Evolutionary conservation across 2,888 invertebrate species (phyloP), one percentile per base, ranked within the genome.

Genomic region (Phania funesta): DNA sequence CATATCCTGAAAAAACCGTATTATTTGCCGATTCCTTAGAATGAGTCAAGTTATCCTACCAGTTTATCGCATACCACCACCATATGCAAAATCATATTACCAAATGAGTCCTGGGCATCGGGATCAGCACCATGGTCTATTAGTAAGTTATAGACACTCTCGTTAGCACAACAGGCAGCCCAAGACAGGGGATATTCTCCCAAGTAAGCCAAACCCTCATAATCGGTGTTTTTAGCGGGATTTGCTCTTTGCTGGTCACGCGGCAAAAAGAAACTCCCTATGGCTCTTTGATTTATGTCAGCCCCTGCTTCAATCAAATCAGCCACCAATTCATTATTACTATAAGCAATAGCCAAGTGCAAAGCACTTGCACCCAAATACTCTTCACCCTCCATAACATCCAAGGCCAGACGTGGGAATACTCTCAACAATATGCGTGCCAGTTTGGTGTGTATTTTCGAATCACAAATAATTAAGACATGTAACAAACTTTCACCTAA

Each of bases 41-140:
- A 3, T 18, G 11, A 22, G 9, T 41, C 1, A 9, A 6, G 0
- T 24, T 44, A 32, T 88, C 92, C 91, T 91, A 98, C 98, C 93
- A 98, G 92, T 91, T 99, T 98, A 92, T 99, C 98, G 89, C 97
- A 96, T 80, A 99, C 98, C 44, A 99, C 99, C 41, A 99, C 98
- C 98, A 99, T 99, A 90, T 99, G 99, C n/a, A 99, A 93, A 84
- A 99, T 97, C 94, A 98, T 99, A 90, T 99, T 99, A 11, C 99
- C 99, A 88, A 98, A 99, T 0, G 96, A 94, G 90, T 99, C 99
- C 90, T 97, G 96, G n/a, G 95, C 93, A 90, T 99, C 98, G 0
- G 99, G 99, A 91, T 99, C 95, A 0, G 99, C 98, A 1, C 96
- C 98, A 56, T 94, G 94, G 86, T 98, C 98, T 68, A 99, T 92